A percentile compares a stretch with the other conserved stretches of the same genome.
phyloP scores from a whole-genome alignment of 2,797 vertebrate species.

The Tiaroga cobitis region DNA sequence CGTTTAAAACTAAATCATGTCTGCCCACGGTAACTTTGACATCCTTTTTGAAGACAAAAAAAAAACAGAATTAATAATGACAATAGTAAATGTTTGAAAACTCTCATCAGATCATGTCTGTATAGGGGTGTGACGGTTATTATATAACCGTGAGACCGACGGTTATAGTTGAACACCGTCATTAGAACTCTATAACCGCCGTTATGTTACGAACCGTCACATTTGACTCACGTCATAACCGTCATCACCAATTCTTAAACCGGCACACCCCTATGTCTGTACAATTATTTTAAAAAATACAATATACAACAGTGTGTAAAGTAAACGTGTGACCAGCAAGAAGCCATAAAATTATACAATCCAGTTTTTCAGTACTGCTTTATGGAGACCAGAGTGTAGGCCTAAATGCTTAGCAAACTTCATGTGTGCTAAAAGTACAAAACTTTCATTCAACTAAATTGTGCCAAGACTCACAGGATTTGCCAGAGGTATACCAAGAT shows the following conservation, averaged over 20 bases:
- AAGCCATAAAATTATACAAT: not conserved
- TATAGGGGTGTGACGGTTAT: too few species aligned
- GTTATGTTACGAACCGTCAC: too few species aligned
- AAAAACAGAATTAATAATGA: conserved; percentile 8
- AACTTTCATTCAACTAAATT: not conserved
- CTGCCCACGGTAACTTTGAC: conserved; percentile 6
- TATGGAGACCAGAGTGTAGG: not conserved
- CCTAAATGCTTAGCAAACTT: not conserved
- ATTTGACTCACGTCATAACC: too few species aligned
- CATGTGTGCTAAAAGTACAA: not conserved
- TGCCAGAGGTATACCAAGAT: not conserved
- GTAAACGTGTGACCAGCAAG: not conserved
- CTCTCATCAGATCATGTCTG: not conserved
- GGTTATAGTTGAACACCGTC: too few species aligned
- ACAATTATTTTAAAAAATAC: not conserved
- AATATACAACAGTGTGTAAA: not conserved
- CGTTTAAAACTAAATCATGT: conserved; percentile 25
- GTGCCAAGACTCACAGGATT: conserved; percentile 15
- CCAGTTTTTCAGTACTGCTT: not conserved
- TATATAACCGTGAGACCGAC: too few species aligned
- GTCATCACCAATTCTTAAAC: too few species aligned
- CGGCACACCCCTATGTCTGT: too few species aligned
- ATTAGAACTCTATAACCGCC: too few species aligned
- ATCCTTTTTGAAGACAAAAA: conserved; percentile 2
- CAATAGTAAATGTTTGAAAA: not conserved